phyloP scores from a whole-genome alignment of 2,888 invertebrate species.

The Amphimallon solstitiale region DNA sequence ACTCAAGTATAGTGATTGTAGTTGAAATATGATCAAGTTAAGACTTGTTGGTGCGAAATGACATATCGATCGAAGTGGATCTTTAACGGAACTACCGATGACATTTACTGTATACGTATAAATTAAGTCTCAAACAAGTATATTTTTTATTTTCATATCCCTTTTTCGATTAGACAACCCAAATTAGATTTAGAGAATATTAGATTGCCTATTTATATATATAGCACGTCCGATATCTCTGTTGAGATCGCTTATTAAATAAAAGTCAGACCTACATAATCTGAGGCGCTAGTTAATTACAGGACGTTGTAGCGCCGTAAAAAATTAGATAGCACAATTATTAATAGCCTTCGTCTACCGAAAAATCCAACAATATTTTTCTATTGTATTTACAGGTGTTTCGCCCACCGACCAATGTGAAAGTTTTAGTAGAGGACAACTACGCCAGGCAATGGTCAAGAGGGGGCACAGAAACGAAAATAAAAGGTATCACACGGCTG shows the following conservation, averaged over 20 bases:
- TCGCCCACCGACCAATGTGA: slow-evolving; percentile 58
- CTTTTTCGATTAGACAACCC: not conserved
- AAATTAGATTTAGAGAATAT: slow-evolving; percentile 30
- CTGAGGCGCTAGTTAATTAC: slow-evolving; percentile 26
- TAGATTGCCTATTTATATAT: slow-evolving; percentile 30
- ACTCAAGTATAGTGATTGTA: too few species aligned
- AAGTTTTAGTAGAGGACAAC: slow-evolving; percentile 61
- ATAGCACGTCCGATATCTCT: slow-evolving; percentile 31
- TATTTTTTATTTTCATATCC: not conserved
- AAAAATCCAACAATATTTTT: slow-evolving; percentile 16
- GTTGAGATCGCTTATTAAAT: slow-evolving; percentile 20
- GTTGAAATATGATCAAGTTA: too few species aligned
- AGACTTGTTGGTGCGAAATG: not conserved
- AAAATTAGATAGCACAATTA: slow-evolving; percentile 13
- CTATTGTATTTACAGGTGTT: slow-evolving; percentile 51
- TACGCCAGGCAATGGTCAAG: slow-evolving; percentile 63
- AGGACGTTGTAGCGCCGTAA: slow-evolving; percentile 34
- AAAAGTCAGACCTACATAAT: slow-evolving; percentile 12
- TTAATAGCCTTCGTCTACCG: not conserved
- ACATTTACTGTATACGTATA: not conserved
- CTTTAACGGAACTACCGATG: not conserved
- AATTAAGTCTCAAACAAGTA: not conserved
- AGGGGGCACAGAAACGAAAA: slow-evolving; percentile 63
- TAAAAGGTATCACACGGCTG: slow-evolving; percentile 73
- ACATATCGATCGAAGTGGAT: not conserved